phyloP scores from a whole-genome alignment of 1,140 invertebrate species.

The Ceratitis capitata region DNA sequence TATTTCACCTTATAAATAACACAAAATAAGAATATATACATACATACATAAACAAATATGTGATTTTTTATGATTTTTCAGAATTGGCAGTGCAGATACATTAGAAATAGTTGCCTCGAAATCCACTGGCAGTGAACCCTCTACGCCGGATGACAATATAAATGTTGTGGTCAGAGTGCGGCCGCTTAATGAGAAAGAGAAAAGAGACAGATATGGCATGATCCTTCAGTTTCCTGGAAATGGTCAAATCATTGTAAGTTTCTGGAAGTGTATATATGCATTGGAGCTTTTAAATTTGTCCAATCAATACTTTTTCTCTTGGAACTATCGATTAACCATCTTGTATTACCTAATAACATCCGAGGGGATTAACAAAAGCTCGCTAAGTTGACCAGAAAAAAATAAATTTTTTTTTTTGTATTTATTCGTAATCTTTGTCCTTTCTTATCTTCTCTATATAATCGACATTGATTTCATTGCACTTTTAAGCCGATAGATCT shows the following conservation, averaged over 20 bases:
- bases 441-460: too few relatives aligned
- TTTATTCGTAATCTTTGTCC: too few relatives aligned
- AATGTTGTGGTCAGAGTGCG: conserved; percentile 82
- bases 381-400: too few relatives aligned
- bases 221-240: conserved; percentile 81
- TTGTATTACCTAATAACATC: too few relatives aligned
- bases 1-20: neutral
- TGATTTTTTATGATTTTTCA: conserved; percentile 34
- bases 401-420: too few relatives aligned
- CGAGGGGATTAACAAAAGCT: too few relatives aligned
- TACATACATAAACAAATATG: neutral
- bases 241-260: conserved; percentile 78
- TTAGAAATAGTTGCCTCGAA: conserved; percentile 63
- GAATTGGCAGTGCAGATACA: conserved; percentile 63
- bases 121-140: conserved; percentile 60
- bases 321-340: too few relatives aligned
- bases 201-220: conserved; percentile 70
- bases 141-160: conserved; percentile 77
- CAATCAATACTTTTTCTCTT: too few relatives aligned
- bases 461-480: too few relatives aligned
- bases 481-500: too few relatives aligned
- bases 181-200: conserved; percentile 76
- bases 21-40: neutral
- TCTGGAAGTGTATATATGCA: neutral
- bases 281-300: too few relatives aligned